Base-by-base conservation (phyloP, 2,797 vertebrate genomes). In the Onychomys torridus region DNA sequence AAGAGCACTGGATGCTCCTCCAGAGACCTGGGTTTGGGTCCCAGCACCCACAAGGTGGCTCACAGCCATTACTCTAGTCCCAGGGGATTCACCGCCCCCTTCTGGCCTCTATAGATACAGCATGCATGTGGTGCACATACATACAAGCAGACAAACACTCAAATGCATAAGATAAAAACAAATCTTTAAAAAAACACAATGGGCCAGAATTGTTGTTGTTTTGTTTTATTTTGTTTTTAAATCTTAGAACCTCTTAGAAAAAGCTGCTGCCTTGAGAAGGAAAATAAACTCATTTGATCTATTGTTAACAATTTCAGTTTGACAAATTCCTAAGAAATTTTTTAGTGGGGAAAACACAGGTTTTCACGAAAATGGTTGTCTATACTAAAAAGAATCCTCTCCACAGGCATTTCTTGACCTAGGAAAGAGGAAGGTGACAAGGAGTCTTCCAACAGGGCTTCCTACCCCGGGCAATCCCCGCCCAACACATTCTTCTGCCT, bases 261-360 rank as follows among this genome's bases (percentile, higher is more conserved):
- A 94, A 78, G 17, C 49, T n/a, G 29, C 65, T 75, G 27, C 5
- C 88, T 93, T 92, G 49, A 93, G 69, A 95, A 91, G 93, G 57
- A 61, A 93, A 93, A 67, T 46, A 52, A 94, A 91, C 89, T 86
- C 69, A 89, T 95, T 63, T 78, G 59, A 78, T 82, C 81, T 25
- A 16, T 69, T 49, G 4, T 88, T 82, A 94, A 88, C 67, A 82
- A 63, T 69, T 94, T 94, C n/a, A 65, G 52, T 94, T 95, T 86
- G 69, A 61, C 23, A 95, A 78, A 49, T 82, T 94, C 29, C 90
- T 77, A 25, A 57, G 37, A 90, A 92, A 76, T 61, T 91, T 84
- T 78, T 89, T 40, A 77, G 27, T 19, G 32, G 23, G 16, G 6
- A 75, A 94, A 94, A 93, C 29, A 75, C 49, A 87, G 57, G 37